A percentile compares a stretch with the other conserved stretches of the same genome.
These are phyloP conservation scores for Lethenteron camtschaticum DNA, from an alignment of 2,113 vertebrate genomes.

Conservation along the genomic window DNA sequence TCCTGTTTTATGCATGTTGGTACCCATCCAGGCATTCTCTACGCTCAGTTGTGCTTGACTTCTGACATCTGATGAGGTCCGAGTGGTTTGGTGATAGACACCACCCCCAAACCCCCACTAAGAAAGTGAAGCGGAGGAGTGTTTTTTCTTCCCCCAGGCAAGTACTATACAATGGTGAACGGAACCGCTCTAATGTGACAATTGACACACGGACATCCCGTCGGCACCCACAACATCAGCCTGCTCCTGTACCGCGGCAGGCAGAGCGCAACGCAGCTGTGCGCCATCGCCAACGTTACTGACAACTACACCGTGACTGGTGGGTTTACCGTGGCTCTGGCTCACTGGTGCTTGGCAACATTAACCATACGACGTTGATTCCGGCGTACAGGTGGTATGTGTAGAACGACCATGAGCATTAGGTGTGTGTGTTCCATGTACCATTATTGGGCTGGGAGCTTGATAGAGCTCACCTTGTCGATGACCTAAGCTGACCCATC, in stretches of 20 bases:
- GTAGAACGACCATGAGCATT: not conserved
- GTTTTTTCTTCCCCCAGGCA: constrained; percentile 23
- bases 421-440: no score
- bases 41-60: not conserved
- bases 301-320: constrained; percentile 55
- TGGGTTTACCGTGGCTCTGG: constrained; percentile 16
- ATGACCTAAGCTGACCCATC: no score
- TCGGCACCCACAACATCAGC: constrained; percentile 68
- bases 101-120: not conserved
- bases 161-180: constrained; percentile 66
- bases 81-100: not conserved
- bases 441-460: no score
- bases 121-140: not conserved
- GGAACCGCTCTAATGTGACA: constrained; percentile 38
- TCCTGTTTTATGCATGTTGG: not conserved
- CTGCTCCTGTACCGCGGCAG: constrained; percentile 57
- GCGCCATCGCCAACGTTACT: constrained; percentile 43
- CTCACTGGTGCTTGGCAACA: not conserved
- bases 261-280: constrained; percentile 40
- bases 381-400: not conserved
- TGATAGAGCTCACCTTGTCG: no score
- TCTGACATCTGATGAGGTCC: not conserved
- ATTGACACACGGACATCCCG: constrained; percentile 34
- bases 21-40: not conserved
- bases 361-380: not conserved